Conservation (phyloP, 1,140 invertebrate genomes). For the Ruditapes philippinarum region DNA sequence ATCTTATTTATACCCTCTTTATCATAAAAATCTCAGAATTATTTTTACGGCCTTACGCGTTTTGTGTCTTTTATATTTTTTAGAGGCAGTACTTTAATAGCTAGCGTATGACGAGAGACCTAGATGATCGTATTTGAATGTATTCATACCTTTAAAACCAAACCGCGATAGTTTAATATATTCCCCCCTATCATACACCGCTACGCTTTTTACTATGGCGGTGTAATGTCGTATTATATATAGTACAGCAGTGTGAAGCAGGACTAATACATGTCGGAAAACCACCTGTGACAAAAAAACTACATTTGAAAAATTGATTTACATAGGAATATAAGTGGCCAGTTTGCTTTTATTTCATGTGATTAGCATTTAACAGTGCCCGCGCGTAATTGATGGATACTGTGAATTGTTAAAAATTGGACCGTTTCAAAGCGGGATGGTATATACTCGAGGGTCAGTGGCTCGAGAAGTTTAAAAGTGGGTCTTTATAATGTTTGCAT, state of each 20-base stretch:
- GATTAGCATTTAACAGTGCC: background rate
- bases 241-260: no score
- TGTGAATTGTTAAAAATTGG: background rate
- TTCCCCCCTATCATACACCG: background rate
- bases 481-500: background rate
- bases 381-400: background rate
- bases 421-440: background rate
- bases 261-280: background rate
- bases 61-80: background rate
- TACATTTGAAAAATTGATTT: constrained; percentile 15
- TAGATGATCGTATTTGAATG: constrained; percentile 30
- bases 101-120: background rate
- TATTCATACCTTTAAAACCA: constrained; percentile 43
- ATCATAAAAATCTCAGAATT: background rate
- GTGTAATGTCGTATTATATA: no score
- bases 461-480: background rate
- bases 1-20: no score
- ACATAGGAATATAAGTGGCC: background rate
- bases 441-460: background rate
- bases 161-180: constrained; percentile 5
- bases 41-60: background rate
- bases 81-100: constrained; percentile 5
- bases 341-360: background rate
- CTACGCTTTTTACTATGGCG: background rate
- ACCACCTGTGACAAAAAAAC: constrained; percentile 35